Base-by-base conservation (phyloP, 2,888 invertebrate species). In the Campopleginae sp. region DNA sequence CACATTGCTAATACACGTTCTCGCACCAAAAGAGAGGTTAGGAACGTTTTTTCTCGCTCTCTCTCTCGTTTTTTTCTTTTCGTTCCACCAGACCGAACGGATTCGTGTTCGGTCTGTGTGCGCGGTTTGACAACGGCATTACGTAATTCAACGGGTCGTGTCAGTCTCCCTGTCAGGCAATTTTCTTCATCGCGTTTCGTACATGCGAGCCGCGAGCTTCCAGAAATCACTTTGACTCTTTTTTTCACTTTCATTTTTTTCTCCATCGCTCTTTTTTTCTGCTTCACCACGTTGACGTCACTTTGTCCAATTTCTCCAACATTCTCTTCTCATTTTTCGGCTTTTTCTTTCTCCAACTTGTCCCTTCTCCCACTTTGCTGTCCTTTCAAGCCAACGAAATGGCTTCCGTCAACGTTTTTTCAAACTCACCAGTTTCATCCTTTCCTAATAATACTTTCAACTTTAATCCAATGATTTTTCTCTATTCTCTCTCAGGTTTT, bases 101-200 rank as follows among this genome's bases (percentile, higher is more conserved):
- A 72, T 80, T 80, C 80, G 63, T 63, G 31, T 44, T 78, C 78
- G 75, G 46, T 88, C 88, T 89, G 89, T 58, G 58, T 58, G 58
- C 89, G 90, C 90, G 90, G 89, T 91, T 92, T 92, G 90, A 91
- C 92, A 92, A 90, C 89, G 89, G 85, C 82, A 88, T 92, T 92
- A 91, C 92, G 91, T 92, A 92, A 92, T 88, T 75, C 84, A 80
- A 87, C 84, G 80, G 86, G 84, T 87, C 77, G 86, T 82, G 82
- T 85, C 85, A 80, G 85, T 70, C 70, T 46, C 61, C 70, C 85
- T 84, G 86, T 86, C 87, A 86, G 85, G 65, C 80, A 82, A 76
- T 72, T 84, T 84, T 82, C 75, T 80, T 82, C 46, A 12, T 66
- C 76, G 76, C 76, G 42, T 51, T 76, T 78, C 33, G 46, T 61